These are phyloP conservation scores for Morinoia aosen DNA, from an alignment of 2,888 invertebrate species.

Conservation along the genomic window DNA sequence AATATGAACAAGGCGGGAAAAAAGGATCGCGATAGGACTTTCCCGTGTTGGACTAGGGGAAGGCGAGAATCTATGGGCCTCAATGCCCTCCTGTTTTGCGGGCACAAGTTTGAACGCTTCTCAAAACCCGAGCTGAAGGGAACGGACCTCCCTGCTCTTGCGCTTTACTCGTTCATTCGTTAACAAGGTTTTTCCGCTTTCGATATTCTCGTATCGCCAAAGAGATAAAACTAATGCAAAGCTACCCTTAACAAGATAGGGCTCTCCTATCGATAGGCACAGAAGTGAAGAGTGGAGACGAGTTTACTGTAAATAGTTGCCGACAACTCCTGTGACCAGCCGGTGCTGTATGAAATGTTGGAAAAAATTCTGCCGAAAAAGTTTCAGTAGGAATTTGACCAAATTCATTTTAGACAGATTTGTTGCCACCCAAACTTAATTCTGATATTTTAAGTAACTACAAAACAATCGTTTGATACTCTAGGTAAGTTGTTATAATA, in stretches of 20 bases:
- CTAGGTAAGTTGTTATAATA: not conserved
- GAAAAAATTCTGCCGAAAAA: not conserved
- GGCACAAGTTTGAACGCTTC: not conserved
- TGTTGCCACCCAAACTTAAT: not conserved
- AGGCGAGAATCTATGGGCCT: slow-evolving; percentile 8
- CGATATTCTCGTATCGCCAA: not conserved
- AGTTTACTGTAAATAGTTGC: not conserved
- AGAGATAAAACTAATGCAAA: slow-evolving; percentile 1
- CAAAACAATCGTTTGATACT: not conserved
- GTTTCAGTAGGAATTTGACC: not conserved
- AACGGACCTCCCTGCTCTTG: not conserved
- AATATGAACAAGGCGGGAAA: slow-evolving; percentile 45
- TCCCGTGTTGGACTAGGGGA: slow-evolving; percentile 24
- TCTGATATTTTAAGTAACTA: not conserved
- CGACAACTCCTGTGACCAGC: not conserved
- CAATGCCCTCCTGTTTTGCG: not conserved
- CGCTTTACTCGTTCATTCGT: not conserved
- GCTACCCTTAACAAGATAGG: not conserved
- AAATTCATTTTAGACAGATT: not conserved
- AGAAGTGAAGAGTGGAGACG: not conserved
- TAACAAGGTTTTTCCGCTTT: not conserved
- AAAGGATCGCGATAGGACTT: slow-evolving; percentile 26
- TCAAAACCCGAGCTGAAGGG: not conserved
- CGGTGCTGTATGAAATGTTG: not conserved
- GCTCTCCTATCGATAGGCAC: not conserved